Evolutionary conservation across 2,888 invertebrate genomes (phyloP).

Genomic region (Bombyx huttoni): DNA sequence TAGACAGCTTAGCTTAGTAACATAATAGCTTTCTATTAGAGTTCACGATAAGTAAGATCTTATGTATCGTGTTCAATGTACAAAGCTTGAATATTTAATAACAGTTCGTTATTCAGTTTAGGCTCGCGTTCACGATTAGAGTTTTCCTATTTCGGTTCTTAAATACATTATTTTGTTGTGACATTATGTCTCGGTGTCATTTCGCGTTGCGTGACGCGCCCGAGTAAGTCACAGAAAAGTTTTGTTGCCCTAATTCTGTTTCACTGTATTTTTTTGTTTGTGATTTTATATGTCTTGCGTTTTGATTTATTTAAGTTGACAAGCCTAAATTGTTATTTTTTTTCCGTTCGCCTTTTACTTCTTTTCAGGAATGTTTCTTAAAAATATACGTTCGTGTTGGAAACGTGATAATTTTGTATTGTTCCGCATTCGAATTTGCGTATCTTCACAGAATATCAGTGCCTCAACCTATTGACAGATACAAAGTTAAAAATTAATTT

Average conservation of each 20-base stretch:
- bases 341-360: conserved; percentile 3
- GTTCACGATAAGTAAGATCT: not conserved
- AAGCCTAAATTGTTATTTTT: not conserved
- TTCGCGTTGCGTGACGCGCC: conserved; percentile 47
- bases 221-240: conserved; percentile 53
- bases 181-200: conserved; percentile 46
- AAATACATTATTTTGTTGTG: conserved; percentile 24
- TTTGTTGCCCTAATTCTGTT: conserved; percentile 61
- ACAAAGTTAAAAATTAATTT: too few relatives aligned
- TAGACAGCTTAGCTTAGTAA: conserved; percentile 9
- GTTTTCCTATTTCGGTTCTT: conserved; percentile 14
- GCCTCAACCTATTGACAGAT: too few relatives aligned
- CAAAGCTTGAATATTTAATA: conserved; percentile 5
- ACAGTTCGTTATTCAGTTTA: too few relatives aligned
- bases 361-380: conserved; percentile 5
- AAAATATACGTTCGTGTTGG: not conserved
- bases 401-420: too few relatives aligned
- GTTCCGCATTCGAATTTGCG: too few relatives aligned
- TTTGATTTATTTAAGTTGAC: conserved; percentile 33
- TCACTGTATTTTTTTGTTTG: conserved; percentile 44
- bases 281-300: conserved; percentile 42
- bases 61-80: conserved; percentile 11
- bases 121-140: conserved; percentile 4
- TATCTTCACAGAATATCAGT: too few relatives aligned
- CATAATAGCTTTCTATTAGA: conserved; percentile 22